Conservation (phyloP, 1,140 invertebrate genomes). For the Gonatopus flavifemur region DNA sequence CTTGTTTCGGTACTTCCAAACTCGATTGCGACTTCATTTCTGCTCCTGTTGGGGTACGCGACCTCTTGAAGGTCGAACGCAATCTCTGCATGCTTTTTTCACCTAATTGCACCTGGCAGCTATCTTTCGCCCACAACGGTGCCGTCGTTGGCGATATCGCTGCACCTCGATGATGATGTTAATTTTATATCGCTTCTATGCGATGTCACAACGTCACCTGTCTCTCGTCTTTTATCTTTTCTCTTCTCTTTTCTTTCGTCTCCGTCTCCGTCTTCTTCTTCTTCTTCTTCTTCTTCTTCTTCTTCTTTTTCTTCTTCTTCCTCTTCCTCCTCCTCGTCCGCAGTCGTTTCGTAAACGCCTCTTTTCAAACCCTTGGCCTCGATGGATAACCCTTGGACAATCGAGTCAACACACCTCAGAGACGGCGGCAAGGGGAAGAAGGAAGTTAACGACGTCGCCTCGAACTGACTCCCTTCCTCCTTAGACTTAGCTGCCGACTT, state of each 20-base stretch:
- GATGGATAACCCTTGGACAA: constrained; percentile 16
- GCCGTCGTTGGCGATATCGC: not conserved
- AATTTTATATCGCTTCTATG: no score
- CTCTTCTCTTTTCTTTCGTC: constrained; percentile 15
- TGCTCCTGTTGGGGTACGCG: constrained; percentile 80
- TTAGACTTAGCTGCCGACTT: constrained; percentile 39
- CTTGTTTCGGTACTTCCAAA: constrained; percentile 84
- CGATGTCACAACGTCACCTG: no score
- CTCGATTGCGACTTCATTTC: constrained; percentile 90
- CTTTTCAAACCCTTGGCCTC: no score
- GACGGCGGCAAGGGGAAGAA: no score
- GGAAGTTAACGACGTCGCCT: constrained; percentile 15
- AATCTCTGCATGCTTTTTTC: constrained; percentile 79
- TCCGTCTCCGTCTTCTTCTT: constrained; percentile 26
- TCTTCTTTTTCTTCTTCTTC: not conserved
- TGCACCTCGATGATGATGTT: not conserved
- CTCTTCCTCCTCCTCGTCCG: constrained; percentile 9
- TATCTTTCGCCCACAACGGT: constrained; percentile 25
- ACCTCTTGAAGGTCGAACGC: constrained; percentile 82
- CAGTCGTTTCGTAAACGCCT: constrained; percentile 19
- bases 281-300: constrained; percentile 20
- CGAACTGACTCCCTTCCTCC: constrained; percentile 35
- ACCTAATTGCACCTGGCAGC: constrained; percentile 35
- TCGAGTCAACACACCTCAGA: constrained; percentile 15
- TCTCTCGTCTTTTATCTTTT: no score